These are phyloP conservation scores for Chrysomela aeneicollis DNA, from an alignment of 2,888 invertebrate species.

Conservation along the genomic window DNA sequence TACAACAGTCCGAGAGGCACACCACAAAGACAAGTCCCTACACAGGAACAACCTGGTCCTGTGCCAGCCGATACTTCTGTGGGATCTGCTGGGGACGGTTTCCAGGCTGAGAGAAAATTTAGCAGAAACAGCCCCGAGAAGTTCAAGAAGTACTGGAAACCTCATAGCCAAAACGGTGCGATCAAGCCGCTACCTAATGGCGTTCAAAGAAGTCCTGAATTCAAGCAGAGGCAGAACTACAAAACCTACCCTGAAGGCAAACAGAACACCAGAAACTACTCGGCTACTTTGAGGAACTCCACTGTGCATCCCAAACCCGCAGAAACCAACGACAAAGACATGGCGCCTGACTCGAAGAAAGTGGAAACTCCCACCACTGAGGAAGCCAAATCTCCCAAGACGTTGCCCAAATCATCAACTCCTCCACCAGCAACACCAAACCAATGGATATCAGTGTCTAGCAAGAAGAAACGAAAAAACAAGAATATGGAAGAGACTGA, in stretches of 20 bases:
- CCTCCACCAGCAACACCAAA: constrained; percentile 13
- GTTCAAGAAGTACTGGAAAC: constrained; percentile 41
- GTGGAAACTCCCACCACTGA: constrained; percentile 16
- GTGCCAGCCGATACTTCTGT: constrained; percentile 13
- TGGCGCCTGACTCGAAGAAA: constrained; percentile 9
- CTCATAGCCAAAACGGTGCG: constrained; percentile 29
- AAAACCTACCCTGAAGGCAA: constrained; percentile 23
- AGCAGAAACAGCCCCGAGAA: constrained; percentile 34
- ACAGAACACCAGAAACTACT: constrained; percentile 34
- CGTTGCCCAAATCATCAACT: constrained; percentile 9
- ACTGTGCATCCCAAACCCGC: not conserved
- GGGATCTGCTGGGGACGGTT: constrained; percentile 6
- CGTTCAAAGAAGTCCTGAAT: constrained; percentile 23
- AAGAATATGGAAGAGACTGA: constrained; percentile 48
- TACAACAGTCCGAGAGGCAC: constrained; percentile 39
- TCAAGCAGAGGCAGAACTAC: constrained; percentile 20
- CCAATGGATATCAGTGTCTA: constrained; percentile 60
- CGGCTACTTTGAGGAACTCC: constrained; percentile 33
- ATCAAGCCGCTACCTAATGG: constrained; percentile 35
- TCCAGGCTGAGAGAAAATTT: constrained; percentile 15
- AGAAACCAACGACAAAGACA: not conserved
- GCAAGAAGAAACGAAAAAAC: constrained; percentile 58
- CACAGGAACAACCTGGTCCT: not conserved
- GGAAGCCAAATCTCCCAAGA: not conserved
- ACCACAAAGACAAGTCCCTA: constrained; percentile 33